Conservation (phyloP, 2,888 invertebrate genomes). For the Lypha dubia region DNA sequence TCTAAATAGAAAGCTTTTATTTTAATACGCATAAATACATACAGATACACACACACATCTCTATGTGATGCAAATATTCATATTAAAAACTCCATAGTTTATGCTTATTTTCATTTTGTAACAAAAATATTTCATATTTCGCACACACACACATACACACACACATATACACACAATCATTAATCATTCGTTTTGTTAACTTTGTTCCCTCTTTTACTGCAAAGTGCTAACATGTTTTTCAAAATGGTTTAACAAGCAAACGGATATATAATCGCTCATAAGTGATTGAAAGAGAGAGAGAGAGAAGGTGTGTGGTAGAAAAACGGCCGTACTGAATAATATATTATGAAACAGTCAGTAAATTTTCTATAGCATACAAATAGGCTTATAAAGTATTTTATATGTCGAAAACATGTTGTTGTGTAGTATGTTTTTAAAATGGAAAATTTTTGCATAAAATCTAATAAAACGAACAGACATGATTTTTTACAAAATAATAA, state of each 20-base stretch:
- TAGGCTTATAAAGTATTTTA: conserved; percentile 28
- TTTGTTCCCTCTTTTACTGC: not conserved
- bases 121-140: too few species aligned
- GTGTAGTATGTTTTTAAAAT: not conserved
- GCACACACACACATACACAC: not conserved
- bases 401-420: not conserved
- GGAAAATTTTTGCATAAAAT: conserved; percentile 54
- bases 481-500: conserved; percentile 10
- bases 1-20: too few species aligned
- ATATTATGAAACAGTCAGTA: not conserved
- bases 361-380: conserved; percentile 25
- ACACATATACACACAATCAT: conserved; percentile 11
- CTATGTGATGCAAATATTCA: too few species aligned
- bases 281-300: too few species aligned
- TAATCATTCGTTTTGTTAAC: conserved; percentile 47
- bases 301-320: not conserved
- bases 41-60: too few species aligned
- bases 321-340: not conserved
- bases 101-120: too few species aligned
- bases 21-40: too few species aligned
- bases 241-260: not conserved
- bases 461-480: conserved; percentile 30
- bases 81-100: too few species aligned
- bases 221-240: not conserved
- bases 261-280: not conserved